Evolutionary conservation across 2,113 vertebrate genomes (phyloP).

Genomic region (Bos indicus): DNA sequence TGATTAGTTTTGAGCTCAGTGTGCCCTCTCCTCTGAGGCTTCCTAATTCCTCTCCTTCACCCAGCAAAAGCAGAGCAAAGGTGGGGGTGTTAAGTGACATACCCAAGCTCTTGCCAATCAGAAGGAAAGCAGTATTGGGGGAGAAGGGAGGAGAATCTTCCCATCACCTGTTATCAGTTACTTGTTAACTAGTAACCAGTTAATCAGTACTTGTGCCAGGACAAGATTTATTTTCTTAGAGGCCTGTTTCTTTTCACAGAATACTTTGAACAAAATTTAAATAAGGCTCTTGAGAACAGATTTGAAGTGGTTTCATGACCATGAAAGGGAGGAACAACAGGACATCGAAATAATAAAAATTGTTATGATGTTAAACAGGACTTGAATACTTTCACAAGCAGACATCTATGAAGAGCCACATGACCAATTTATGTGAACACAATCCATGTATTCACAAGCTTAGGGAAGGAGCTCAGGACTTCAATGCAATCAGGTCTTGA

Average conservation of each 20-base stretch:
- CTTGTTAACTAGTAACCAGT: neutral
- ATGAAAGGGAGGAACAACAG: neutral
- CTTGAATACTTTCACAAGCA: neutral
- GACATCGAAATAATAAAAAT: neutral
- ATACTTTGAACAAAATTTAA: constrained; percentile 7
- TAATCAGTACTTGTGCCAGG: neutral
- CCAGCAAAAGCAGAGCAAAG: neutral
- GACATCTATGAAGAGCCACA: neutral
- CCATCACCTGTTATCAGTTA: neutral
- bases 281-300: neutral
- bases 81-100: neutral
- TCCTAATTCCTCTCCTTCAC: neutral
- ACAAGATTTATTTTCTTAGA: neutral
- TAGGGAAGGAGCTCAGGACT: neutral
- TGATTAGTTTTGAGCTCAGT: neutral
- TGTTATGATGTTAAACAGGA: neutral
- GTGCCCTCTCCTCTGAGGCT: neutral
- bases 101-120: neutral
- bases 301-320: neutral
- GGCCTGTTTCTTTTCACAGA: neutral
- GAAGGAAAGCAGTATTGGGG: neutral
- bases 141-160: neutral
- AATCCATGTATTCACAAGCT: neutral
- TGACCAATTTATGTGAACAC: neutral
- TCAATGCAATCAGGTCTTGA: neutral